Conservation (phyloP, 2,113 vertebrate genomes). For the Leptocoma aspasia region DNA sequence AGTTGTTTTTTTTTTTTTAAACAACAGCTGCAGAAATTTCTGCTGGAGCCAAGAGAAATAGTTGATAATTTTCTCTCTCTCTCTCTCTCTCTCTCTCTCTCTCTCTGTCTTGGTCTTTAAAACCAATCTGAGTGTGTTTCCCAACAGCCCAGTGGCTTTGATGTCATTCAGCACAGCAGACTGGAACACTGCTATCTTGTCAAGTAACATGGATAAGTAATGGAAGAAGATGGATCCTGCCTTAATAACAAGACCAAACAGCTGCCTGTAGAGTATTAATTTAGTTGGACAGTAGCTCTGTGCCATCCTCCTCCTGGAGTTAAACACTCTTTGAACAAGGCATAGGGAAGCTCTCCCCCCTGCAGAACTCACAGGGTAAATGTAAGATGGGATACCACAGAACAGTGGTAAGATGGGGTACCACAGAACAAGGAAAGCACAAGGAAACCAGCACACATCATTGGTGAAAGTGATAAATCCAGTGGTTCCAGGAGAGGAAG, state of each 20-base stretch:
- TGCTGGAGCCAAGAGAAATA: neutral
- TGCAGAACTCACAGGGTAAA: neutral
- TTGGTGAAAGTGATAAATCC: neutral
- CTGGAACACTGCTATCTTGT: neutral
- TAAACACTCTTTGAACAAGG: neutral
- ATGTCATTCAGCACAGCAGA: neutral
- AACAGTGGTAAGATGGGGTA: neutral
- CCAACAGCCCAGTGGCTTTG: neutral
- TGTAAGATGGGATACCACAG: neutral
- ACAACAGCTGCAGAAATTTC: neutral
- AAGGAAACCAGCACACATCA: neutral
- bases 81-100: neutral
- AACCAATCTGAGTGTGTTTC: neutral
- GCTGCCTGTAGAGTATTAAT: neutral
- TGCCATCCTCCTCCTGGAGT: neutral
- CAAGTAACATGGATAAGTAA: neutral
- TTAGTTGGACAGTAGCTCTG: neutral
- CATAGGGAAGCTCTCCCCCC: neutral
- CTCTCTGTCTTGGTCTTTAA: neutral
- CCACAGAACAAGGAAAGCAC: neutral
- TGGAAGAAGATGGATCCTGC: neutral
- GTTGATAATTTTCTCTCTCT: neutral
- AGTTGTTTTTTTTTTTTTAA: neutral
- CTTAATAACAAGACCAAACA: neutral
- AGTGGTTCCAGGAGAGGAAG: neutral